Base-by-base conservation (phyloP, 2,113 vertebrate genomes). In the Saguinus imperator region DNA sequence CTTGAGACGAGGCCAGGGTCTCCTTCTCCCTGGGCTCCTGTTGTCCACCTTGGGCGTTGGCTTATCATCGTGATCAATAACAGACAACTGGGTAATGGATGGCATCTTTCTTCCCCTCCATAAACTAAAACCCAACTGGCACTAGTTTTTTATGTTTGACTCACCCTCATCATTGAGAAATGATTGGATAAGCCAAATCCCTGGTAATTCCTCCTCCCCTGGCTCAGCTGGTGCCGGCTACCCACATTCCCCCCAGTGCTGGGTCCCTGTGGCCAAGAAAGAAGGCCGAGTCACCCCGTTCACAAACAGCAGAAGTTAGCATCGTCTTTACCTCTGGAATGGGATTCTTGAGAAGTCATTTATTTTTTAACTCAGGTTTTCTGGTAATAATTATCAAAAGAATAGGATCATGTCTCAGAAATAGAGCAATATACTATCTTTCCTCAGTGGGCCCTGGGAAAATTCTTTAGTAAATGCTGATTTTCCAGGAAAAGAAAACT, bases 91-190 rank as follows among this genome's bases (percentile, higher is more conserved):
- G 35, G 27, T 87, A 79, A 95, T 81, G n/a, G 77, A 85, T 77
- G 66, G 43, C 35, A 1, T 82, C 87, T 95, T 72, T 91, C 87
- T 91, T 75, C 91, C 61, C 50, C 61, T 96, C 73, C 75, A 35
- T 87, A 89, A 96, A 90, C 61, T 68, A 87, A 87, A 96, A 82
- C 81, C 37, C 61, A 90, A 6, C 52, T 29, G 64, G 89, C 86
- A 75, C 40, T 43, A 32, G 82, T 91, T 85, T 8, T 92, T 95
- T 82, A 32, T 83, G 75, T 91, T 66, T 43, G 73, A 91, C 79
- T 97, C 82, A 68, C 52, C 43, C 57, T 91, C 82, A 48, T 89
- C 89, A 37, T 79, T 96, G 52, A 79, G 84, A 64, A 91, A 72
- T 12, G 29, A 94, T 20, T 52, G 64, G 75, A 80, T 25, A 45